Base-by-base conservation (phyloP, 2,797 vertebrate genomes). In the Oreonectes daqikongensis region DNA sequence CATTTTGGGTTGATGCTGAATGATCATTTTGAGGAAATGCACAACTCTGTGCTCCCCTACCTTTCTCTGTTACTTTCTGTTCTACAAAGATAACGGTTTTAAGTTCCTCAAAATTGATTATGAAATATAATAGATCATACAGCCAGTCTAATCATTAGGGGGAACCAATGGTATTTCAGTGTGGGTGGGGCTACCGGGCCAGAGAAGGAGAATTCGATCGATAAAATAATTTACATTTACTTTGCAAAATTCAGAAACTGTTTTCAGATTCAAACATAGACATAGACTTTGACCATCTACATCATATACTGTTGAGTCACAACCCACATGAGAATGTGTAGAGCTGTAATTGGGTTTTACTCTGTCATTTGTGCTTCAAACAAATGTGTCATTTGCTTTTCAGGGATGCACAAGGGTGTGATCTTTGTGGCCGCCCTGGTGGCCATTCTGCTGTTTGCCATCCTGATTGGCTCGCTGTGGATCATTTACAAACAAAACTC, bases 401-500 rank as follows among this genome's bases (percentile, higher is more conserved):
- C 86, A 99, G 96, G 81, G 79, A 87, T 93, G 1, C 91, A 93
- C 82, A 88, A 87, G 26, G 87, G 90, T 0, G 26, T 93, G 7
- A 81, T 92, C 44, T 87, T 93, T 15, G 84, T 93, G 17, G 88
- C 91, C 0, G 88, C 95, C 69, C 78, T 93, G 75, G 86, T 92
- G 11, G 93, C 93, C 0, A 73, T 95, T 18, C 53, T 94, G 75
- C 87, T 94, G 79, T 87, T 94, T 77, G 89, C 86, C 75, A 86
- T 93, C 75, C 66, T 94, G 81, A 89, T 82, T 30, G 84, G 87
- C 48, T 87, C 90, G 2, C 72, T 91, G 66, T 94, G 93, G 93
- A 93, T 91, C 26, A 69, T 93, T 7, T 94, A 92, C 80, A 95
- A 89, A 85, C 93, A 93, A 87, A 95, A 90, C 1, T 65, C 80